Evolutionary conservation across 2,797 vertebrate species (phyloP), one percentile per base, ranked within the genome.

Genomic region (Sternotherus odoratus): DNA sequence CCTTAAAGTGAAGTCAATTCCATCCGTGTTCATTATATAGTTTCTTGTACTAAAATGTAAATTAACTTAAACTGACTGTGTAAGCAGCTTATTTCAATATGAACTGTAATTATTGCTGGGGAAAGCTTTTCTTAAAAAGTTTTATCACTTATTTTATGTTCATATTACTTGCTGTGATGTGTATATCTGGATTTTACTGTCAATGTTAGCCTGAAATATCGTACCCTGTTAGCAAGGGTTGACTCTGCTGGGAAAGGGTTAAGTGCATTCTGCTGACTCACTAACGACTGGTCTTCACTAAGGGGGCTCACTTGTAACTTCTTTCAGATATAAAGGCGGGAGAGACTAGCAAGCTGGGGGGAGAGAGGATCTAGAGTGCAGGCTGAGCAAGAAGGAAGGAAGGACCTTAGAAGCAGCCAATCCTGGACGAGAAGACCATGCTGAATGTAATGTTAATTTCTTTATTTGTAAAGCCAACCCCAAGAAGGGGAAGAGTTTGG

Each of bases 81-180:
- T 79, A 93, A 96, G 94, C 19, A 83, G 92, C 91, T 96, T 95
- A 90, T 91, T 95, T 95, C 88, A 84, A 54, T 53, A 77, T 83
- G 86, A 92, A 93, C 83, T 85, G 49, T 88, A 96, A 96, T 95
- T 82, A 93, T 88, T 82, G 79, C 88, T 36, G 33, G 72, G 46
- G 48, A 69, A 92, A 87, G 80, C 60, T 83, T 92, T 83, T 90
- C 86, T 93, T 60, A 93, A 94, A 97, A 95, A 95, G 85, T 95
- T 95, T 56, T 48, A 88, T 94, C 85, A 30, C 88, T 89, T 95
- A 81, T 91, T 96, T 91, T 66, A 72, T 95, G 77, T 86, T 96
- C 63, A 86, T 85, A 53, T 46, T 93, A 87, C 88, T 92, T 90
- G 89, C 93, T 85, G 82, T 90, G 94, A 90, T 85, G 75, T 75